Evolutionary conservation across 2,113 vertebrate species (phyloP), one percentile per base, ranked within the genome.

Genomic region (Diphyllodes magnificus): DNA sequence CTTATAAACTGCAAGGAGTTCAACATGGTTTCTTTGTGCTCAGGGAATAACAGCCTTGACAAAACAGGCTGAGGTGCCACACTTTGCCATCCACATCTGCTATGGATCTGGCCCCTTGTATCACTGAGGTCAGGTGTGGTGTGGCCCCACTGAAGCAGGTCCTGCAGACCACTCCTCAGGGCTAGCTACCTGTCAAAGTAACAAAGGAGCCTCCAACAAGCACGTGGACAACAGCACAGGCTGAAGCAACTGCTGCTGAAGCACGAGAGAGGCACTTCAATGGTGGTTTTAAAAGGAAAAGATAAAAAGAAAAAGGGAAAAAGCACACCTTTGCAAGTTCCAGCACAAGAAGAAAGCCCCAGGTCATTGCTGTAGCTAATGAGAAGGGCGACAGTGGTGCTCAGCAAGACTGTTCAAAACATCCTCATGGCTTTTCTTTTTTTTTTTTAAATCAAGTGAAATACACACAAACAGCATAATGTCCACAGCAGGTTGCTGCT

Each of bases 141-240:
- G 3, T 2, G 51, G 31, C 51, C 61, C 45, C 24, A 28, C 53
- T 9, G 45, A 40, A 37, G n/a, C 30, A 31, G 24, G n/a, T 72
- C 71, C 90, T 80, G 53, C 49, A 79, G 53, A 45, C 31, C 27
- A 24, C 15, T 76, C 49, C 57, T 68, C 45, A 53, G 2, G 51
- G 14, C 33, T 5, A 22, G 16, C 54, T 10, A 47, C 6, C 0
- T 23, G 42, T 15, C 71, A 73, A 3, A 85, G 16, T 4, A 85
- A 78, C 40, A 76, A 61, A 54, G 60, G 30, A 88, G 47, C 68
- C 86, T 73, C 39, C 47, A 59, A 23, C 0, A 0, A 65, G 45
- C 63, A 50, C 0, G 0, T 47, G 30, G 39, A 57, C 39, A 73
- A 21, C 5, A 1, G 50, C 19, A 79, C 3, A n/a, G 16, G 10